Conservation (phyloP, 2,888 invertebrate genomes). For the Cheiracanthium punctorium region DNA sequence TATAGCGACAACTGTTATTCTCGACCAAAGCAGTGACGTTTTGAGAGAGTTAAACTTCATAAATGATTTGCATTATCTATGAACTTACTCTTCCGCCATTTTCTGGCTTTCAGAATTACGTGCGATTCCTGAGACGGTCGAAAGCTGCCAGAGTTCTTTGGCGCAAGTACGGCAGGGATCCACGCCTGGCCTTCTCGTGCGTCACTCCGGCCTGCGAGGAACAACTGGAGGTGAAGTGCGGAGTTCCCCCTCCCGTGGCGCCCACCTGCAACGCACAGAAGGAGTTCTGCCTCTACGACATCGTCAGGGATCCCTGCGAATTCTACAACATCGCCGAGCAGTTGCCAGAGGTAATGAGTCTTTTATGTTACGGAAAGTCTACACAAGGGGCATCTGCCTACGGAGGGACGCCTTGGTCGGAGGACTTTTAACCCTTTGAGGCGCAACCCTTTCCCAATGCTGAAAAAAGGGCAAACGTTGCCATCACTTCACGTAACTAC, state of each 20-base stretch:
- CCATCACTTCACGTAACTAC: no score
- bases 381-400: no score
- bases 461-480: no score
- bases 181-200: slow-evolving; percentile 27
- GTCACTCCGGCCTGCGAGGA: slow-evolving; percentile 23
- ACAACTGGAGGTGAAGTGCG: slow-evolving; percentile 37
- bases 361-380: no score
- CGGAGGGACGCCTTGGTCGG: no score
- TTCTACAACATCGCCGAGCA: slow-evolving; percentile 67
- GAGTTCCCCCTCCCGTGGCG: slow-evolving; percentile 28
- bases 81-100: no score
- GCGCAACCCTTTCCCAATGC: no score
- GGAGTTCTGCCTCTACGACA: slow-evolving; percentile 87
- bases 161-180: slow-evolving; percentile 56
- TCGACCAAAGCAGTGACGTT: no score
- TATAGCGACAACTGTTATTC: no score
- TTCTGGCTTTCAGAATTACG: slow-evolving; percentile 41
- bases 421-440: no score
- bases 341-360: slow-evolving; percentile 66
- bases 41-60: no score
- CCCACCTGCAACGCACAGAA: slow-evolving; percentile 82
- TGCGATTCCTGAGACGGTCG: slow-evolving; percentile 44
- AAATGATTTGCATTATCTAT: no score
- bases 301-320: slow-evolving; percentile 91
- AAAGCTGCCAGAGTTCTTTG: slow-evolving; percentile 51